Evolutionary conservation across 2,888 invertebrate genomes (phyloP), one percentile per base, ranked within the genome.

Genomic region (Cephonodes hylas): DNA sequence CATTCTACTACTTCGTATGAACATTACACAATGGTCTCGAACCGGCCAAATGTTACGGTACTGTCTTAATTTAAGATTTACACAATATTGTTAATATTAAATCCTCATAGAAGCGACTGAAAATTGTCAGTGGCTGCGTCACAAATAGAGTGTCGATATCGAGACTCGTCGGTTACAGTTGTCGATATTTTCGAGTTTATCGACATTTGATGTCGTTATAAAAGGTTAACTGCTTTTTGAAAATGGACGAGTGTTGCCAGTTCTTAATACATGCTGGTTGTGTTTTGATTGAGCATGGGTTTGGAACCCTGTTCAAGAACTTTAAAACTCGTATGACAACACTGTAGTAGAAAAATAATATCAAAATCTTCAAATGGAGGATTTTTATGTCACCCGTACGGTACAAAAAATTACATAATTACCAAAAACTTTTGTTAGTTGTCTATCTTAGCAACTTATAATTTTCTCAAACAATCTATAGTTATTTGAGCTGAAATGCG

Each of bases 1-100:
- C 94, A 1, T 89, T 91, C 71, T 93, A 94, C 76, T 94, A 94
- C 75, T 94, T 94, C 70, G 87, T 87, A 62, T 88, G 73, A 81
- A 68, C 42, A 27, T n/a, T 18, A 44, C 53, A 1, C 8, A 27
- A 20, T 56, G 20, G 22, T 42, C 20, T 42, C 2, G 27, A 18
- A 42, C 60, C 25, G 48, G 61, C 48, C 59, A 61, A 59, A 58
- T 44, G 13, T 25, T 10, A 20, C 13, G 15, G 38, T 42, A 22
- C n/a, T n/a, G 10, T 8, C n/a, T 34, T 42, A 15, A 3, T 8
- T 10, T 20, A 3, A 20, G 20, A 20, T 44, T 15, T 44, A 44
- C 44, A 22, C 20, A n/a, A n/a, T 44, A 20, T 44, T 20, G 7
- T 3, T n/a, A n/a, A n/a, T n/a, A n/a, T n/a, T n/a, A n/a, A n/a